phyloP scores from a whole-genome alignment of 2,113 vertebrate genomes.

The Callorhinus ursinus region DNA sequence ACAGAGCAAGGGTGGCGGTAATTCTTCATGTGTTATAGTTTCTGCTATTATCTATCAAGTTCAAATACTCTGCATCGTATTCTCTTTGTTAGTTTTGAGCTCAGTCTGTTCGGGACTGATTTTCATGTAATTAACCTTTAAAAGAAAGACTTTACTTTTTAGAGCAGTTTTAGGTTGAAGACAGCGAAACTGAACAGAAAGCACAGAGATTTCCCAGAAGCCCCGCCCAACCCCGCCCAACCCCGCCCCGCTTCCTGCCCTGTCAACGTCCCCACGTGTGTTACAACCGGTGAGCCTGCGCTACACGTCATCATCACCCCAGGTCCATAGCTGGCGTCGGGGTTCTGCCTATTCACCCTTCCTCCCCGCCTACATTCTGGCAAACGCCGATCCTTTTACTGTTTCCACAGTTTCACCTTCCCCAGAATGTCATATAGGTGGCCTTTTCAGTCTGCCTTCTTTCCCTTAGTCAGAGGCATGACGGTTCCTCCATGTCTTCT shows the following conservation, averaged over 20 bases:
- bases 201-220: neutral
- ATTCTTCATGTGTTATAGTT: neutral
- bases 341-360: neutral
- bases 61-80: neutral
- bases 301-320: neutral
- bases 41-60: neutral
- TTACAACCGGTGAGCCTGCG: neutral
- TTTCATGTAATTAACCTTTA: conserved; percentile 16
- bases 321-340: neutral
- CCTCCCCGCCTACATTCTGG: neutral
- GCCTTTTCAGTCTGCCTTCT: neutral
- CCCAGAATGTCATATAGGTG: neutral
- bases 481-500: neutral
- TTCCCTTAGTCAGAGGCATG: neutral
- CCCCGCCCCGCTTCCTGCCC: neutral
- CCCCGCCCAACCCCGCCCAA: fast-evolving
- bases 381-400: neutral
- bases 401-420: neutral
- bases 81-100: conserved; percentile 28
- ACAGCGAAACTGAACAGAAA: neutral
- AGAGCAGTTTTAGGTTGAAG: neutral
- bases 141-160: neutral
- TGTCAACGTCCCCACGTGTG: neutral
- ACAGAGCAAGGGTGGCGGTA: fast-evolving
- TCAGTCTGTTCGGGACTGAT: neutral